Base-by-base conservation (phyloP, 2,888 invertebrate species). In the Hyposoter dolosus region DNA sequence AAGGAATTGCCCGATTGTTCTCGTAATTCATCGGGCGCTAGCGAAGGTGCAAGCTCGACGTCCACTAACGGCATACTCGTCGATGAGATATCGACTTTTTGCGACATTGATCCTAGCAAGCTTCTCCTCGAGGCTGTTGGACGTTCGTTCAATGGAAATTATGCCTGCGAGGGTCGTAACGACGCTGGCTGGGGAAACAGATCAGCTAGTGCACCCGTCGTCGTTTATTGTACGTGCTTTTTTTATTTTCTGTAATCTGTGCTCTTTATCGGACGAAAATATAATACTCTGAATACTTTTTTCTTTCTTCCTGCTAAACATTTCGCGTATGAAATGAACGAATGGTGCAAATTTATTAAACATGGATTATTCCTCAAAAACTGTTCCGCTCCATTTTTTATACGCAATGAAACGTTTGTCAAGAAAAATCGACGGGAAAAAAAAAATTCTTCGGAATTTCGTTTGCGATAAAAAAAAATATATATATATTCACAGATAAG, bases 81-180 rank as follows among this genome's bases (percentile, higher is more conserved):
- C 40, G 93, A 94, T 85, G 94, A 93, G 88, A 90, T 92, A 89
- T 90, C 92, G 85, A 93, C 97, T 17, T 96, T 98, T 92, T 98
- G 98, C 93, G 97, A 97, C 94, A 96, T 98, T 90, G 98, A 98
- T 93, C 98, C 98, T 0, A 98, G 97, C 89, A 97, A 98, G 95
- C 95, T 98, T 91, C 95, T 98, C 47, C 95, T 98, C 43, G 97
- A 98, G 90, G 96, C 97, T 89, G 98, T 98, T n/a, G 97, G 97
- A 5, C 96, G 98, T 92, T 96, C 96, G 81, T 98, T 98, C 94
- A 98, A 98, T 91, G 99, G 98, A 40, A 98, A 98, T 95, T 99
- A 98, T 94, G 98, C 98, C 0, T 99, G 99, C 93, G 97, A 97
- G 91, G 99, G 98, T 19, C 96, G 96, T 93, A 99, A 98, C 94